These are phyloP conservation scores for Rhopalosiphum maidis DNA, from an alignment of 1,140 invertebrate species.

Conservation along the genomic window DNA sequence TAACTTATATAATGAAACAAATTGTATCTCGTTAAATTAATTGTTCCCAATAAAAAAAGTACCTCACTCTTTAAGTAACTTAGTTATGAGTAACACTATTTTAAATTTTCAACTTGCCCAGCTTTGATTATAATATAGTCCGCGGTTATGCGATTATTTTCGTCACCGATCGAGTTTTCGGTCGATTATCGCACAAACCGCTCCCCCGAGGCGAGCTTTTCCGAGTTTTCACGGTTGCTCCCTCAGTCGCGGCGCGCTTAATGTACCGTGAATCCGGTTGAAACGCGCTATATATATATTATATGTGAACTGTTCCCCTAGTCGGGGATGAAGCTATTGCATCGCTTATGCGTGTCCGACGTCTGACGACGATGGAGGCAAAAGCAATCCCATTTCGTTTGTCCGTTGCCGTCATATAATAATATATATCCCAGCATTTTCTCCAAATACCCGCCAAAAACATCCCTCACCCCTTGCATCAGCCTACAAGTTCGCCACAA, in stretches of 20 bases:
- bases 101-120: too few species aligned
- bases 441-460: background rate
- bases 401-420: background rate
- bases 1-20: too few species aligned
- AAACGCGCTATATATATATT: conserved; percentile 30
- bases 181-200: background rate
- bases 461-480: too few species aligned
- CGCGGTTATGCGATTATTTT: background rate
- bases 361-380: background rate
- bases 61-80: too few species aligned
- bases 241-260: background rate
- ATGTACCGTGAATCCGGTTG: conserved; percentile 56
- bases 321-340: background rate
- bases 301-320: background rate
- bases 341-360: background rate
- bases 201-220: background rate
- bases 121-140: too few species aligned
- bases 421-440: background rate
- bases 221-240: conserved; percentile 26
- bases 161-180: background rate
- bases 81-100: too few species aligned
- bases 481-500: background rate
- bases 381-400: conserved; percentile 51
- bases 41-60: too few species aligned
- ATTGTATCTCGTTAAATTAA: too few species aligned